Percentiles rank a stretch among this genome's conserved stretches.
Evolutionary conservation across 2,888 invertebrate genomes (phyloP).

Genomic region (Polydrusus tereticollis): DNA sequence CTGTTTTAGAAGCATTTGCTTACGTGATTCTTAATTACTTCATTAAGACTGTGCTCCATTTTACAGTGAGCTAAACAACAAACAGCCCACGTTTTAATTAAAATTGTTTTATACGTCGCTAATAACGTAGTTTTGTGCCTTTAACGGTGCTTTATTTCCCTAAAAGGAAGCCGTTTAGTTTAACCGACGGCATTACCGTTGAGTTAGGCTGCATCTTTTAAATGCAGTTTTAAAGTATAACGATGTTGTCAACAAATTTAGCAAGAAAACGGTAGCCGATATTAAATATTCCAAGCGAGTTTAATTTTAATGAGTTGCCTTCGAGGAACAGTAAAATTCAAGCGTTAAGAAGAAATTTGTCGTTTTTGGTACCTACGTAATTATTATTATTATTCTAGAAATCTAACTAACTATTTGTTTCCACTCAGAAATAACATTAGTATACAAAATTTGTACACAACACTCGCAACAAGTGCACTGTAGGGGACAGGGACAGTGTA

Average conservation of each 20-base stretch:
- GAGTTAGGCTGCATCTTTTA: slow-evolving; percentile 18
- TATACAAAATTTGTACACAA: too few species aligned
- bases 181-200: slow-evolving; percentile 26
- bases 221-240: slow-evolving; percentile 20
- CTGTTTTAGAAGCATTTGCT: slow-evolving; percentile 60
- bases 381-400: too few species aligned
- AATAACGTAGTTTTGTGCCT: slow-evolving; percentile 46
- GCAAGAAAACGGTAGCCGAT: background rate
- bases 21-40: slow-evolving; percentile 57
- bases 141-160: slow-evolving; percentile 45
- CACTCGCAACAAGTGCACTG: too few species aligned
- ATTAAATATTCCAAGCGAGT: background rate
- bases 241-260: slow-evolving; percentile 8
- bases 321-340: too few species aligned
- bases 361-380: too few species aligned
- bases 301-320: background rate
- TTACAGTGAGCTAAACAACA: slow-evolving; percentile 41
- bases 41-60: slow-evolving; percentile 41
- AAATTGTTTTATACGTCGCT: slow-evolving; percentile 48
- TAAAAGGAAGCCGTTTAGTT: slow-evolving; percentile 30
- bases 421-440: too few species aligned
- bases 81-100: slow-evolving; percentile 46
- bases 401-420: too few species aligned
- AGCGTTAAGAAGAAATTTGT: too few species aligned
- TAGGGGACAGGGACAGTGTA: too few species aligned